Conservation (phyloP, 1,140 invertebrate species). For the Oedothorax gibbosus region DNA sequence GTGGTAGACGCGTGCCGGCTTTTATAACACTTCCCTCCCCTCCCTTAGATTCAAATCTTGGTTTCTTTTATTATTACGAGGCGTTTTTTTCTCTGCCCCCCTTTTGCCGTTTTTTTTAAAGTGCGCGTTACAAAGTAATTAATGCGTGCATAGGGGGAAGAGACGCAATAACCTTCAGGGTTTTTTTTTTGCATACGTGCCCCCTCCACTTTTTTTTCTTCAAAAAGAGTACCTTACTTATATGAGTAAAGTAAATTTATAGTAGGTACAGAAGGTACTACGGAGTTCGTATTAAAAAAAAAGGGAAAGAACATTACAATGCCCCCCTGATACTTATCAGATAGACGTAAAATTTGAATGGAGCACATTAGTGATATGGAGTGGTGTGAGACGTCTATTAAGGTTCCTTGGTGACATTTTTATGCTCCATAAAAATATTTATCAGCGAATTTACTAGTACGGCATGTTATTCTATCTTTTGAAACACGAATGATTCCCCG, state of each 20-base stretch:
- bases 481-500: no score
- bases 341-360: neutral
- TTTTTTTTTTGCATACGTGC: no score
- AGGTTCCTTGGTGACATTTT: neutral
- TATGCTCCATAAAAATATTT: neutral
- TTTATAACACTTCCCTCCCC: constrained; percentile 32
- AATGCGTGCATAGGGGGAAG: no score
- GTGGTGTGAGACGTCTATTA: neutral
- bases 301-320: neutral
- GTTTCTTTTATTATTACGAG: constrained; percentile 5
- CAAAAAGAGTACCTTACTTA: no score
- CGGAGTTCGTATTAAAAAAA: no score
- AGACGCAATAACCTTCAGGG: no score
- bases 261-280: no score
- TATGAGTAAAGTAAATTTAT: no score
- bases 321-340: neutral
- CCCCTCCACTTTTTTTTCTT: no score
- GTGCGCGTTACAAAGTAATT: no score
- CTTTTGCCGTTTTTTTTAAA: neutral
- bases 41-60: constrained; percentile 22
- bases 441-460: neutral
- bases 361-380: neutral
- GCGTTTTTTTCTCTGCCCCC: neutral
- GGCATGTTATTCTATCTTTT: no score
- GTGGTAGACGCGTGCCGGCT: constrained; percentile 55